These are phyloP conservation scores for Cactoblastis cactorum DNA, from an alignment of 2,888 invertebrate species.

Conservation along the genomic window DNA sequence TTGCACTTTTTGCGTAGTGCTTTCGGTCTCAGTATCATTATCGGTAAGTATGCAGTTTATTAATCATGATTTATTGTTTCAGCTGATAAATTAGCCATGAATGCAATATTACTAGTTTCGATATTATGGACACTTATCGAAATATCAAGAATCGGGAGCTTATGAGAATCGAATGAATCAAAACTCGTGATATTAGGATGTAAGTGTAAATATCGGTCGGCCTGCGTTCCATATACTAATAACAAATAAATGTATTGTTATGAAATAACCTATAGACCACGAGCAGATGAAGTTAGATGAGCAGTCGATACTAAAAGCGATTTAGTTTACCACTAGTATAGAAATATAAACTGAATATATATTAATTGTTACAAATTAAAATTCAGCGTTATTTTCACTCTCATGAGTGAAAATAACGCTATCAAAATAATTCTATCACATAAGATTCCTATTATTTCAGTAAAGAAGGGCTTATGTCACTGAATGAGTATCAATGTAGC, in stretches of 20 bases:
- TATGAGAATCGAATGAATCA: conserved; percentile 61
- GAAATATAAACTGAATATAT: too few species aligned
- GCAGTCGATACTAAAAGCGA: conserved; percentile 7
- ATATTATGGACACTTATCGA: conserved; percentile 46
- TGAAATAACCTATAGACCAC: conserved; percentile 16
- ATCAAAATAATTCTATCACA: too few species aligned
- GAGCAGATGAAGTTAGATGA: conserved; percentile 1
- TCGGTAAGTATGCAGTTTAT: not conserved
- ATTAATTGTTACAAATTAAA: too few species aligned
- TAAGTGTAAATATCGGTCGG: conserved; percentile 56
- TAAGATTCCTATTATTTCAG: too few species aligned
- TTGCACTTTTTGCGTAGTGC: too few species aligned
- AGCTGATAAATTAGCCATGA: conserved; percentile 46
- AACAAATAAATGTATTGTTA: conserved; percentile 1
- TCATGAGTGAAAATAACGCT: too few species aligned
- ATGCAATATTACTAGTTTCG: conserved; percentile 35
- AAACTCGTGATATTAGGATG: conserved; percentile 62
- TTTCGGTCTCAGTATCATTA: too few species aligned
- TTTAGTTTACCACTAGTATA: not conserved
- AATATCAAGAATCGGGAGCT: conserved; percentile 61
- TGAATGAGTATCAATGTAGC: too few species aligned
- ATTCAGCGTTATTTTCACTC: not conserved
- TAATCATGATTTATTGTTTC: conserved; percentile 37
- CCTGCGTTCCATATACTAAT: conserved; percentile 29
- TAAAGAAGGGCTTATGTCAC: too few species aligned